phyloP scores from a whole-genome alignment of 1,140 invertebrate species.

The Drosophila persimilis region DNA sequence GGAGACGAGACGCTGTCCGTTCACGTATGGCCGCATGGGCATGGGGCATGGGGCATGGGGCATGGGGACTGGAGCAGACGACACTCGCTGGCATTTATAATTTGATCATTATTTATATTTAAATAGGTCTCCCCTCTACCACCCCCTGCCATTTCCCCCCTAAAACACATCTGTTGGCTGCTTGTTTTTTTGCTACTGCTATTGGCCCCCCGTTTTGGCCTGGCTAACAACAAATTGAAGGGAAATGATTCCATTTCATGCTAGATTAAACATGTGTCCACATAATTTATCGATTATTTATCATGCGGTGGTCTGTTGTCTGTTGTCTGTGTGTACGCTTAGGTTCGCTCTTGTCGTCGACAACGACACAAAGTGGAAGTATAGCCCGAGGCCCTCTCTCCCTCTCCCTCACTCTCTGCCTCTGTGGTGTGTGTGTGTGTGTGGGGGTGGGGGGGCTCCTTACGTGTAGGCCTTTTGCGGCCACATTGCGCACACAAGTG shows the following conservation, averaged over 20 bases:
- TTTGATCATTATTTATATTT: conserved; percentile 77
- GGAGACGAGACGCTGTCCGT: conserved; percentile 28
- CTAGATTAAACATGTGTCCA: conserved; percentile 83
- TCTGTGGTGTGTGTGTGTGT: conserved; percentile 3
- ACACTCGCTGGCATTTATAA: conserved; percentile 63
- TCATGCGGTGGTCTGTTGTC: conserved; percentile 73
- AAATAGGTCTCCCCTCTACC: conserved; percentile 48
- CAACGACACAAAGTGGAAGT: conserved; percentile 51
- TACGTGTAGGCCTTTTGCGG: conserved; percentile 57
- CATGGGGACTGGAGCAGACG: conserved; percentile 7
- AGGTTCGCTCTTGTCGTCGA: too few species aligned
- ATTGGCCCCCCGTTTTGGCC: conserved; percentile 44
- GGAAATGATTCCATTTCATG: conserved; percentile 83
- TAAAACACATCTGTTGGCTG: conserved; percentile 63
- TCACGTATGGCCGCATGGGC: conserved; percentile 48
- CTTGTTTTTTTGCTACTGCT: conserved; percentile 13
- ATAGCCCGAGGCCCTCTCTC: conserved; percentile 34
- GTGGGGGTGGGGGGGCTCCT: not conserved
- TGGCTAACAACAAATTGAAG: conserved; percentile 80
- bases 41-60: too few species aligned
- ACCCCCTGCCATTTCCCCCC: conserved; percentile 1
- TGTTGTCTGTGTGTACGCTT: conserved; percentile 40
- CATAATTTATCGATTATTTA: conserved; percentile 83
- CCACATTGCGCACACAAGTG: conserved; percentile 73
- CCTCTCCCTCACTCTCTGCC: conserved; percentile 8